Evolutionary conservation across 2,797 vertebrate species (phyloP), one percentile per base, ranked within the genome.

Genomic region (Anableps anableps): DNA sequence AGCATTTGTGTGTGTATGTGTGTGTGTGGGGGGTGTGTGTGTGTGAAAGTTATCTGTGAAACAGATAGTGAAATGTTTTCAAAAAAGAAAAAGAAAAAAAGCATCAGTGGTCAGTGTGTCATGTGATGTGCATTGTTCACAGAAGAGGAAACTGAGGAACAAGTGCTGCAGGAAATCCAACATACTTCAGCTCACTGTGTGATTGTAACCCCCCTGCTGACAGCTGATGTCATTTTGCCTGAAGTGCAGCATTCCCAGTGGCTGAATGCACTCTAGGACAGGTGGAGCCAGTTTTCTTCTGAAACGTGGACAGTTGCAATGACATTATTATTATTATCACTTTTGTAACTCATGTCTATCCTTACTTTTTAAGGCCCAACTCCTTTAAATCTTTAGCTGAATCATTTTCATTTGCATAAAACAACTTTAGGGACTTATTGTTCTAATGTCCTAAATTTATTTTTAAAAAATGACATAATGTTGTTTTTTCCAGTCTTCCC

Each of bases 221-320:
- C 77, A 83, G 4, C 36, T 86, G 71, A 88, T 86, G 86, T 81
- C 55, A 89, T 88, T 83, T 81, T 87, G 88, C 93, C 90, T 90
- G 92, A 91, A 93, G 87, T 88, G 76, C 90, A 89, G 60, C 93
- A 95, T 95, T 95, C 92, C 86, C 76, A 47, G 60, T 21, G 64
- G 50, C 50, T 92, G 90, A 89, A 62, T 78, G 72, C 76, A 72
- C 72, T 68, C 55, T 34, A 82, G 55, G 85, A 88, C 90, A 84
- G 80, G 91, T 75, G 86, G 83, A 71, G 85, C 89, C 78, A 84
- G 90, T 91, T 91, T 86, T 71, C 51, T 13, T 5, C 71, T 50
- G 43, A 79, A 43, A 36, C 72, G 29, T 74, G 29, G 53, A 80
- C 47, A 29, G 50, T 11, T 80, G n/a, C 82, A 55, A 87, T 45